Evolutionary conservation across 2,888 invertebrate genomes (phyloP), one percentile per base, ranked within the genome.

Genomic region (Poecilobothrus nobilitatus): DNA sequence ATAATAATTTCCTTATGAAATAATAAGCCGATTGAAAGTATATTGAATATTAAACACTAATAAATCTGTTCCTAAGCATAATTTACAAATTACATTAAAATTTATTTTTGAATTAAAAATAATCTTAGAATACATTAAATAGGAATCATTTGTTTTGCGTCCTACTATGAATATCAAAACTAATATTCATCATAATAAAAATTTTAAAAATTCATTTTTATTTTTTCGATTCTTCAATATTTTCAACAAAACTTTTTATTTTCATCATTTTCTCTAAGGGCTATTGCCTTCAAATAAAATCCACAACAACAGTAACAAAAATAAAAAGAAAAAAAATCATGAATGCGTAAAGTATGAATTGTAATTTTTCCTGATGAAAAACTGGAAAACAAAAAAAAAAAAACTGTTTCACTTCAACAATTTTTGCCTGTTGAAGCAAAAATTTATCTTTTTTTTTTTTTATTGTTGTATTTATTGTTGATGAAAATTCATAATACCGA

Each of bases 401-500:
- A 37, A 53, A 53, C 18, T 53, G 53, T 53, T 53, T 53, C 53
- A 53, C 53, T 53, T 53, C 53, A 53, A 53, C 53, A 53, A 53
- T 53, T 53, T 53, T 53, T 53, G 53, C 53, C 53, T 53, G 53
- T 53, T 53, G 53, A 53, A 53, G 53, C 53, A 18, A 53, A 53
- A 53, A 18, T 53, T n/a, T n/a, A 53, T 53, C n/a, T 53, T n/a
- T 53, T 37, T 53, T 27, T 12, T 41, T 12, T 41, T 5, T 53
- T 53, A 53, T 53, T 53, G n/a, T 53, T 53, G n/a, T 53, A 53
- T 27, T 27, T 27, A 27, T 27, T 27, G 27, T 27, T 27, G 27
- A 27, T 27, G 27, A 27, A 27, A 27, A 53, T 53, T 53, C n/a
- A 53, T 53, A 18, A 53, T 18, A 53, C n/a, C 15, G 15, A 53